These are phyloP conservation scores for Leucoma salicis DNA, from an alignment of 2,888 invertebrate species.

Conservation along the genomic window DNA sequence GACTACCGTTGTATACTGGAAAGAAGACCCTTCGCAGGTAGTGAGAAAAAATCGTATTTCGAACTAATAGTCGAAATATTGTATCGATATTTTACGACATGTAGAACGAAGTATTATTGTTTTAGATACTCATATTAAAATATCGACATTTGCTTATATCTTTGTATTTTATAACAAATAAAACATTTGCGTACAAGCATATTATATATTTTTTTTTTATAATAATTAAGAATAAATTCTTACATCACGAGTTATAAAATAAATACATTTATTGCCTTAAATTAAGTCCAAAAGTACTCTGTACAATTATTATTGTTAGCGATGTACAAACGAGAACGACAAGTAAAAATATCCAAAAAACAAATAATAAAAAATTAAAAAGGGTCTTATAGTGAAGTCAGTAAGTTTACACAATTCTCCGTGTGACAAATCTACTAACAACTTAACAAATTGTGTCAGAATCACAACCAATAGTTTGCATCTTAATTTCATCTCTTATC, in stretches of 20 bases:
- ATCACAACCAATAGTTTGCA: slow-evolving; percentile 83
- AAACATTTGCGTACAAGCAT: slow-evolving; percentile 78
- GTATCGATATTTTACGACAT: too few relatives aligned
- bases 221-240: slow-evolving; percentile 83
- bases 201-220: slow-evolving; percentile 81
- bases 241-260: slow-evolving; percentile 83
- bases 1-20: too few relatives aligned
- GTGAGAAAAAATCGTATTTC: too few relatives aligned
- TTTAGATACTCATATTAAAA: too few relatives aligned
- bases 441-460: slow-evolving; percentile 81
- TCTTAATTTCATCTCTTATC: slow-evolving; percentile 78
- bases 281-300: slow-evolving; percentile 82
- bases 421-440: slow-evolving; percentile 73
- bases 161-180: slow-evolving; percentile 41
- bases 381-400: slow-evolving; percentile 68
- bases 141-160: too few relatives aligned
- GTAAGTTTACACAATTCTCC: slow-evolving; percentile 63
- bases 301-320: slow-evolving; percentile 82
- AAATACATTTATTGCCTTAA: slow-evolving; percentile 83
- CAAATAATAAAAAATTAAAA: slow-evolving; percentile 59
- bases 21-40: too few relatives aligned
- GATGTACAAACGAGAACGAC: slow-evolving; percentile 81
- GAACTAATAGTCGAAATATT: too few relatives aligned
- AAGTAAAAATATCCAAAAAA: slow-evolving; percentile 73
- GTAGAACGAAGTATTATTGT: too few relatives aligned